Conservation (phyloP, 2,113 vertebrate genomes). For the Chaetops frenatus region DNA sequence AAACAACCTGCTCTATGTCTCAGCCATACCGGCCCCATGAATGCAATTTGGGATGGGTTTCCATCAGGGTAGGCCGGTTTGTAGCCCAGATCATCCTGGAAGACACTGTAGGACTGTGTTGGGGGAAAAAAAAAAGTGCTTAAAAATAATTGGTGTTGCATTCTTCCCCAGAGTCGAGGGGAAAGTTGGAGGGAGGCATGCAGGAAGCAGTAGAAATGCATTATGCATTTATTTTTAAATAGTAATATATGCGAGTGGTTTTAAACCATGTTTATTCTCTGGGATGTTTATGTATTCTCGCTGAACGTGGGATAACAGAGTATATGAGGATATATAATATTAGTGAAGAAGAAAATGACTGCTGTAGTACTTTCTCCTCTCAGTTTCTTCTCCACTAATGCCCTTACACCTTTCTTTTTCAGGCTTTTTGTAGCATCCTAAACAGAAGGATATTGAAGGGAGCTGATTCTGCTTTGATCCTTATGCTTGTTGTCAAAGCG, state of each 20-base stretch:
- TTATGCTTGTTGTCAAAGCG: conserved; percentile 93
- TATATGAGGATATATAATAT: conserved; percentile 52
- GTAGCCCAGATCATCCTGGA: neutral
- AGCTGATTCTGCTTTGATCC: conserved; percentile 91
- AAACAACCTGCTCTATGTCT: neutral
- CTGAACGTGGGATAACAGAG: conserved; percentile 62
- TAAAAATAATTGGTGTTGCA: neutral
- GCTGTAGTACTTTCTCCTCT: conserved; percentile 70
- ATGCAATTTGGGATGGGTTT: neutral
- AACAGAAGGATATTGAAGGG: conserved; percentile 83
- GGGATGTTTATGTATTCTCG: conserved; percentile 69
- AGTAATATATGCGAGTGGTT: neutral
- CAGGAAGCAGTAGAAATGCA: neutral
- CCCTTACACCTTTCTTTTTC: conserved; percentile 80
- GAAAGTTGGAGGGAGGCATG: neutral
- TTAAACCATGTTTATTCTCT: conserved; percentile 59
- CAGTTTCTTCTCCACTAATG: conserved; percentile 67
- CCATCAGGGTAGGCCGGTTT: neutral
- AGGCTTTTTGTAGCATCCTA: conserved; percentile 80
- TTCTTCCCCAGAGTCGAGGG: neutral
- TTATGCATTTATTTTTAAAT: conserved; percentile 48
- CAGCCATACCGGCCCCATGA: neutral
- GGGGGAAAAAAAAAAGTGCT: neutral
- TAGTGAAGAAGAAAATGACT: conserved; percentile 73
- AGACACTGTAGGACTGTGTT: neutral